Evolutionary conservation across 1,140 invertebrate genomes (phyloP).

Genomic region (Brachionus koreanus): DNA sequence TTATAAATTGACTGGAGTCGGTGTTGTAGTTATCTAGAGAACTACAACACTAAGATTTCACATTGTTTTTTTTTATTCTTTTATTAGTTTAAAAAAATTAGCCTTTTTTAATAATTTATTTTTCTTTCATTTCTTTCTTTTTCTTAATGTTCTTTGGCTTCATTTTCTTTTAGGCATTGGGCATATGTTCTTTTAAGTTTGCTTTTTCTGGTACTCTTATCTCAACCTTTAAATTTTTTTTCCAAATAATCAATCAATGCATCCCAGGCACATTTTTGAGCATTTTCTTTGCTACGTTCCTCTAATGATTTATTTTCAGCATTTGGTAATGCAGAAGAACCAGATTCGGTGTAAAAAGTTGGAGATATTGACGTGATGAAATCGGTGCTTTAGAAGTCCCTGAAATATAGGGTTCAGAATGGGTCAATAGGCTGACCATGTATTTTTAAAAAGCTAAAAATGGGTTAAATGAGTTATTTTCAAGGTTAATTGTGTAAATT

Average conservation of each 20-base stretch:
- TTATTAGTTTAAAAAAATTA: no score
- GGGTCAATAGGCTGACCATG: no score
- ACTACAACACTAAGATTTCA: no score
- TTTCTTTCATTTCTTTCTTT: no score
- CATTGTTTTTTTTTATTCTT: no score
- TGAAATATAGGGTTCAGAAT: neutral
- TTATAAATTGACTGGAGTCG: no score
- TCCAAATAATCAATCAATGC: neutral
- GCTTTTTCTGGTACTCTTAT: neutral
- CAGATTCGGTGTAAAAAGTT: neutral
- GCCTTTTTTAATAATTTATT: no score
- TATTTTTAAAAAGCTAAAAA: no score
- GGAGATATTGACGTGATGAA: neutral
- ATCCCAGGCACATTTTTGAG: neutral
- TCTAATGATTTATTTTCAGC: neutral
- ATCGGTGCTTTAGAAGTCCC: neutral
- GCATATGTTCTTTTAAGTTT: neutral
- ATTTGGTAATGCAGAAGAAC: neutral
- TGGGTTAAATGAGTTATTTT: no score
- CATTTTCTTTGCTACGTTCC: neutral
- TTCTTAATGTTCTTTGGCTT: neutral
- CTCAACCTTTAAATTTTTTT: neutral
- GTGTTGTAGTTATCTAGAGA: no score
- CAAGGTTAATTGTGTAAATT: no score
- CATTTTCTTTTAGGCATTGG: neutral